Base-by-base conservation (phyloP, 2,888 invertebrate species). In the Bembecia ichneumoniformis region DNA sequence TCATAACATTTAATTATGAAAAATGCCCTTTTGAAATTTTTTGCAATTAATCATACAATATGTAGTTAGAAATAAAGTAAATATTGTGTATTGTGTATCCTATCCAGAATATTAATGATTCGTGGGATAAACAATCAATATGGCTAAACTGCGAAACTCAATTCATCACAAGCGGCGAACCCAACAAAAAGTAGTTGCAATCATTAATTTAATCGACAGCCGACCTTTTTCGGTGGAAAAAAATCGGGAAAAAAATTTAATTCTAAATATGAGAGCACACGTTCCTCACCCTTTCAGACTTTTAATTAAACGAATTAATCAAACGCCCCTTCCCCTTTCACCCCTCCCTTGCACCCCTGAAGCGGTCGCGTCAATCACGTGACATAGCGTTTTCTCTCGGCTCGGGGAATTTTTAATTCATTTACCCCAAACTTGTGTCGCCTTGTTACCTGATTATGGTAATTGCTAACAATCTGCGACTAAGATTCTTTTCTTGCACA, bases 291-390 rank as follows among this genome's bases (percentile, higher is more conserved):
- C 16, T 17, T 20, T 51, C 53, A 49, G 51, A 51, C 58, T 62
- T 68, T 71, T 72, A 71, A 73, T 73, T 70, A 72, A 73, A 72
- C 66, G 61, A 63, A 72, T 73, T 70, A 70, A 72, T 72, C 73
- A 71, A 60, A 59, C 57, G 56, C 51, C 54, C 54, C 55, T 46
- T 50, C 54, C 52, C 52, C 52, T 40, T 47, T 45, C 14, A 7
- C 47, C 46, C 20, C 53, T 52, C 43, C 51, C 45, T 14, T 28
- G n/a, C 28, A n/a, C 28, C 46, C 11, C n/a, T 10, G 43, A 43
- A n/a, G 45, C 10, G 45, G 36, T 44, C 34, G 40, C 64, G 71
- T 71, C 71, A 68, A 62, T 71, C 68, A 71, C 55, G 55, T 52
- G 50, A 52, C 47, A 47, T 28, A 16, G 50, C 52, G 43, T 14